Percentiles rank a stretch among this genome's conserved stretches.
These are phyloP conservation scores for Saccopteryx bilineata DNA, from an alignment of 2,113 vertebrate species.

Conservation along the genomic window DNA sequence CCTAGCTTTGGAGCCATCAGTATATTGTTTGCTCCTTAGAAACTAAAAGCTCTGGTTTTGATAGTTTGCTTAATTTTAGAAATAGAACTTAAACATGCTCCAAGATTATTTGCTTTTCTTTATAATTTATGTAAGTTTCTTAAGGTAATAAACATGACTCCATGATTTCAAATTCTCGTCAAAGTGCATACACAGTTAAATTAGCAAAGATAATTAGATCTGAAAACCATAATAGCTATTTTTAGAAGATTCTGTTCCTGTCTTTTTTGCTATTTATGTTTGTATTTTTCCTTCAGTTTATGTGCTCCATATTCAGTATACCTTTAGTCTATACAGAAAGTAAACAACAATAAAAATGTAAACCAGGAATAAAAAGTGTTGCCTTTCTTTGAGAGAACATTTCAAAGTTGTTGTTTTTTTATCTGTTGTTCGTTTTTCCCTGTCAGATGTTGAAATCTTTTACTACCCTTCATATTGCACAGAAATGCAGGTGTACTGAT, in stretches of 20 bases:
- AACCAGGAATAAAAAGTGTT: slow-evolving; percentile 86
- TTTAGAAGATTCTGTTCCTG: slow-evolving; percentile 31
- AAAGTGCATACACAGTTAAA: background rate
- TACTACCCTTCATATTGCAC: slow-evolving; percentile 87
- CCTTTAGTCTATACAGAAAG: slow-evolving; percentile 81
- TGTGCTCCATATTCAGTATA: slow-evolving; percentile 76
- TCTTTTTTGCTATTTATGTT: slow-evolving; percentile 69
- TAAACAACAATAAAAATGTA: slow-evolving; percentile 90
- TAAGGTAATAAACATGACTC: slow-evolving; percentile 2
- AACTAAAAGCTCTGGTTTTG: background rate
- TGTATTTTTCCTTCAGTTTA: slow-evolving; percentile 74
- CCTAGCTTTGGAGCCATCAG: background rate
- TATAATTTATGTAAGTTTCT: background rate
- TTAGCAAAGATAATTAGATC: slow-evolving; percentile 21
- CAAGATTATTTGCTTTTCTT: background rate
- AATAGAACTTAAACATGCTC: background rate
- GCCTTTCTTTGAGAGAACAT: slow-evolving; percentile 86
- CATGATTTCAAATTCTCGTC: background rate
- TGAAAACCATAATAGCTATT: background rate
- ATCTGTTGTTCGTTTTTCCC: slow-evolving; percentile 90
- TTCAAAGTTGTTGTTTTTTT: slow-evolving; percentile 86
- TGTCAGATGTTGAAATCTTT: slow-evolving; percentile 90
- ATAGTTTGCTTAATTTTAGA: background rate
- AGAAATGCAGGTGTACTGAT: slow-evolving; percentile 88
- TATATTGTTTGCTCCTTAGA: background rate